phyloP scores from a whole-genome alignment of 2,797 vertebrate species.

The Eremophila alpestris region DNA sequence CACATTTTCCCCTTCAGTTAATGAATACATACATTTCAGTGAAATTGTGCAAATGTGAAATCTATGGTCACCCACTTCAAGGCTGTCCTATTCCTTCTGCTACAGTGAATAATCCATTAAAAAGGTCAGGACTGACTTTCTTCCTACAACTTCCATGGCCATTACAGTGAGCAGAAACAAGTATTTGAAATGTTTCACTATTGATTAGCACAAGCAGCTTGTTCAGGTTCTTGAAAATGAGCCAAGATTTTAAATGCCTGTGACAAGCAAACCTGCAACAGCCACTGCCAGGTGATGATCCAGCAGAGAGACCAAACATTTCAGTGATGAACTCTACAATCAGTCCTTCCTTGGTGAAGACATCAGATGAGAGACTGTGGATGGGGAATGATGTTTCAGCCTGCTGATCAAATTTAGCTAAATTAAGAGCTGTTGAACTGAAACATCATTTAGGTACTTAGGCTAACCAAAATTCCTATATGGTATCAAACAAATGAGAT shows the following conservation, averaged over 20 bases:
- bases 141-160: background rate
- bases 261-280: background rate
- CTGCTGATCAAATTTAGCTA: background rate
- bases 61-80: background rate
- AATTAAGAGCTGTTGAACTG: background rate
- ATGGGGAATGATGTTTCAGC: background rate
- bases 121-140: background rate
- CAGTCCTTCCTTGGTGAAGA: background rate
- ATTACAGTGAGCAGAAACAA: background rate
- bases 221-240: background rate
- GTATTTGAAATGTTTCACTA: background rate
- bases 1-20: constrained; percentile 2
- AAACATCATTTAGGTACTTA: background rate
- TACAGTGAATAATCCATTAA: background rate
- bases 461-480: background rate
- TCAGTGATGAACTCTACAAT: background rate
- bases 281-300: background rate
- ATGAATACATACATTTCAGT: constrained; percentile 9
- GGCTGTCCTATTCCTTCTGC: background rate
- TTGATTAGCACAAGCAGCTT: background rate
- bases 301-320: background rate
- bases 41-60: background rate
- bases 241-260: background rate
- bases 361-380: background rate
- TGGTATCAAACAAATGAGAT: rapidly evolving